Conservation (phyloP, 2,797 vertebrate genomes). For the Danio aesculapii region DNA sequence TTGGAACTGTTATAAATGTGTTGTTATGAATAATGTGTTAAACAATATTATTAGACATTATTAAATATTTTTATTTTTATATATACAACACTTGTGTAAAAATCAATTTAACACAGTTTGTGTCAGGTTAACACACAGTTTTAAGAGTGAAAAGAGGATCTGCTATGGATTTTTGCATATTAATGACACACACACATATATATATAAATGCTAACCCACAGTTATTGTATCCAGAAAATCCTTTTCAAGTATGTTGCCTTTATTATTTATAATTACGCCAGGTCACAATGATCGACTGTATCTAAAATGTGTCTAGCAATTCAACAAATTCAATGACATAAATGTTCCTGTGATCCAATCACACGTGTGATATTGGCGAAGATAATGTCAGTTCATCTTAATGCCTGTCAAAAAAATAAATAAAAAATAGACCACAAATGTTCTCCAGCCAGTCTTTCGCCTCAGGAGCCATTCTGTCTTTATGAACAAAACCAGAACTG, state of each 20-base stretch:
- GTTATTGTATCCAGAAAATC: neutral
- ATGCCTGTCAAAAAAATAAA: slow-evolving; percentile 13
- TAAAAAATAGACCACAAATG: neutral
- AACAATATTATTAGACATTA: too few species aligned
- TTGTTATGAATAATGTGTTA: too few species aligned
- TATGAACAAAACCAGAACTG: slow-evolving; percentile 29
- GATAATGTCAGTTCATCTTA: slow-evolving; percentile 22
- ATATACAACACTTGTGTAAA: too few species aligned
- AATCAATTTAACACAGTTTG: too few species aligned
- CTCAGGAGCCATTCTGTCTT: slow-evolving; percentile 17
- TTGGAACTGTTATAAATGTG: too few species aligned
- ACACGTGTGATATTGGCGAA: neutral
- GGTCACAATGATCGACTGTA: neutral
- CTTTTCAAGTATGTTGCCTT: neutral
- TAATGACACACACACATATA: slow-evolving; percentile 6
- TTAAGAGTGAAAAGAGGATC: too few species aligned
- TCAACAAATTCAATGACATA: neutral
- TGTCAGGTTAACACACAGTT: too few species aligned
- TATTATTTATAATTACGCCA: neutral
- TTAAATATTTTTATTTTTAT: too few species aligned
- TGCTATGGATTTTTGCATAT: neutral
- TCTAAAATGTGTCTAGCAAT: neutral
- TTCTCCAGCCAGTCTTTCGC: slow-evolving; percentile 22
- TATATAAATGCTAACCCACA: neutral
- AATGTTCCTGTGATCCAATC: neutral